These are phyloP conservation scores for Danio aesculapii DNA, from an alignment of 2,797 vertebrate genomes.

Conservation along the genomic window DNA sequence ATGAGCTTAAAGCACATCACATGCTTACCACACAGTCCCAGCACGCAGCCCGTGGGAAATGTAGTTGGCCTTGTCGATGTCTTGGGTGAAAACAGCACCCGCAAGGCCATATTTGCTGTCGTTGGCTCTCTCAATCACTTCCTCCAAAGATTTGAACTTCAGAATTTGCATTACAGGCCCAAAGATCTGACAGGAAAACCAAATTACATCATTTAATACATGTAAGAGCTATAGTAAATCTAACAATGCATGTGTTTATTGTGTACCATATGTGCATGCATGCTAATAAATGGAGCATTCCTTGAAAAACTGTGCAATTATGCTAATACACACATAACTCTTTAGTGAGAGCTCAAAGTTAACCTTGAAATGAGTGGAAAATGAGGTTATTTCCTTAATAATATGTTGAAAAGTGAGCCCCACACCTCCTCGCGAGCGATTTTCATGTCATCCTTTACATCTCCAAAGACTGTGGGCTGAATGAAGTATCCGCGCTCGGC, in stretches of 20 bases:
- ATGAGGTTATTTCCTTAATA: not conserved
- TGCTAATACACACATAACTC: no score
- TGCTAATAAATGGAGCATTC: no score
- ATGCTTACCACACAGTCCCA: constrained; percentile 90
- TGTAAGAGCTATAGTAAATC: not conserved
- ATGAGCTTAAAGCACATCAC: no score
- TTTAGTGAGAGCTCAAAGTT: no score
- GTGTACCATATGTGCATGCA: no score
- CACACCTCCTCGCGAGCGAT: constrained; percentile 94
- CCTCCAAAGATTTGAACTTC: constrained; percentile 92
- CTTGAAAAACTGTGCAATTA: no score
- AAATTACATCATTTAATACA: not conserved
- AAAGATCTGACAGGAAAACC: constrained; percentile 83
- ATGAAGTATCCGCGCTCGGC: constrained; percentile 93
- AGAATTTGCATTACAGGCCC: constrained; percentile 98
- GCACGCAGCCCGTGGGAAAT: constrained; percentile 87
- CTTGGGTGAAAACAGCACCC: constrained; percentile 90
- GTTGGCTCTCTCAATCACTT: constrained; percentile 90
- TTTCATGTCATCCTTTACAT: constrained; percentile 92
- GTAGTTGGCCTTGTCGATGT: constrained; percentile 91
- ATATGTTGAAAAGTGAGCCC: not conserved
- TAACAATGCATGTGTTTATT: no score
- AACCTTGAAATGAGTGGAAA: not conserved
- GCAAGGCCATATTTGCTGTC: constrained; percentile 90
- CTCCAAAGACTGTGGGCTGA: constrained; percentile 95